These are phyloP conservation scores for Sakesphorus luctuosus DNA, from an alignment of 2,113 vertebrate genomes.

Conservation along the genomic window DNA sequence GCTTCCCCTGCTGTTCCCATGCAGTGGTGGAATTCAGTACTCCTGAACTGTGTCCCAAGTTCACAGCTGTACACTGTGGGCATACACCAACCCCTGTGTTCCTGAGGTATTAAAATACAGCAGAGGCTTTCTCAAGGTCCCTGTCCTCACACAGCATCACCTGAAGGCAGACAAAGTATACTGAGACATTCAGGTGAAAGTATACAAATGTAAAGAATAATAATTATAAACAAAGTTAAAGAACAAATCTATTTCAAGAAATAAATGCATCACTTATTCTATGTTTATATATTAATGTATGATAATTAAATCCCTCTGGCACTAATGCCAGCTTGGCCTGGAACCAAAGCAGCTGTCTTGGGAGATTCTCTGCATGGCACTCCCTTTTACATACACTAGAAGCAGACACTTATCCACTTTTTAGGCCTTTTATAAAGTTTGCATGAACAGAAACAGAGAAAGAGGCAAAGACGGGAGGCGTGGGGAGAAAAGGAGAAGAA, in stretches of 20 bases:
- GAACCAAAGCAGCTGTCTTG: conserved; percentile 72
- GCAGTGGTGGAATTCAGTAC: neutral
- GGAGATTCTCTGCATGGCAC: conserved; percentile 66
- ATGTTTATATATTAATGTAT: conserved; percentile 67
- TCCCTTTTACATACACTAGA: conserved; percentile 59
- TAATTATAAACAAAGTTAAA: neutral
- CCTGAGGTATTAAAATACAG: neutral
- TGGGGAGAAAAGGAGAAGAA: conserved; percentile 53
- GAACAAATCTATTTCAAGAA: neutral
- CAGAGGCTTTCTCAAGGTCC: neutral
- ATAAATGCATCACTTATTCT: neutral
- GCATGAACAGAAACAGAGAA: conserved; percentile 60
- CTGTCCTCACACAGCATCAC: neutral
- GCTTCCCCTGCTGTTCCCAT: neutral
- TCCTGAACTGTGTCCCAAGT: neutral
- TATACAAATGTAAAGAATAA: neutral
- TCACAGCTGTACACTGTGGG: neutral
- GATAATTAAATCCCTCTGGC: conserved; percentile 69
- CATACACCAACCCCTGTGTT: neutral
- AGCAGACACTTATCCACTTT: conserved; percentile 71
- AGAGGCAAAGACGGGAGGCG: conserved; percentile 36
- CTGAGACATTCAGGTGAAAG: neutral
- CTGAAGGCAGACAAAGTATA: neutral
- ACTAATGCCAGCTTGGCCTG: conserved; percentile 63
- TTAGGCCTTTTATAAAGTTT: conserved; percentile 67